Conservation (phyloP, 37 sponge, comb jelly and placozoan genomes). For the Amphimedon queenslandica region DNA sequence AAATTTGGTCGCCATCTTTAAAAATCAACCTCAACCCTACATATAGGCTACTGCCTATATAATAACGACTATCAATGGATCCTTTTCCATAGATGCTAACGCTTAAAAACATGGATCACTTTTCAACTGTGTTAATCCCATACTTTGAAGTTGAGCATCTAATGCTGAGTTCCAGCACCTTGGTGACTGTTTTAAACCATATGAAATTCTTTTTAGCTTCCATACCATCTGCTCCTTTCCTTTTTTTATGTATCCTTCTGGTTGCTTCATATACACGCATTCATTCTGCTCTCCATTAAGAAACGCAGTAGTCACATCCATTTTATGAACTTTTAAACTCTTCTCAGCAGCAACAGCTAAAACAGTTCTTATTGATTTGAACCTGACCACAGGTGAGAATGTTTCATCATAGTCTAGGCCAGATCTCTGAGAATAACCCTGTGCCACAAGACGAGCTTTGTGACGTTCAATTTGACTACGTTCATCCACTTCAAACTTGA, state of each 20-base stretch:
- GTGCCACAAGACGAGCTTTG: constrained; percentile 48
- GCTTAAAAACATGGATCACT: too few relatives aligned
- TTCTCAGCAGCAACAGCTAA: constrained; percentile 20
- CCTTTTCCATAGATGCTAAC: too few relatives aligned
- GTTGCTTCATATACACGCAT: constrained; percentile 51
- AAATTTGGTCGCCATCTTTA: too few relatives aligned
- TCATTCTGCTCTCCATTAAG: constrained; percentile 51
- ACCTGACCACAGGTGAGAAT: constrained; percentile 40
- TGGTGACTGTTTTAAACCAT: too few relatives aligned
- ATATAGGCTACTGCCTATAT: too few relatives aligned
- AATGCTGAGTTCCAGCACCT: too few relatives aligned
- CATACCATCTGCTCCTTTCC: too few relatives aligned
- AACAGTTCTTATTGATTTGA: constrained; percentile 25
- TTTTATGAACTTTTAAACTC: constrained; percentile 33
- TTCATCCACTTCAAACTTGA: constrained; percentile 25
- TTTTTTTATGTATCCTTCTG: constrained; percentile 29
- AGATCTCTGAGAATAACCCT: constrained; percentile 47
- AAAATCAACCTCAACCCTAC: too few relatives aligned
- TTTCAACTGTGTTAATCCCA: too few relatives aligned
- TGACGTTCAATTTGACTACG: constrained; percentile 36
- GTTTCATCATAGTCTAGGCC: constrained; percentile 51
- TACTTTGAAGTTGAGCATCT: too few relatives aligned
- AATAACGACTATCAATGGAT: too few relatives aligned
- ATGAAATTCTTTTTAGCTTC: too few relatives aligned
- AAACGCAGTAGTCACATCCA: constrained; percentile 53